phyloP scores from a whole-genome alignment of 2,113 vertebrate genomes.

The Carassius auratus region DNA sequence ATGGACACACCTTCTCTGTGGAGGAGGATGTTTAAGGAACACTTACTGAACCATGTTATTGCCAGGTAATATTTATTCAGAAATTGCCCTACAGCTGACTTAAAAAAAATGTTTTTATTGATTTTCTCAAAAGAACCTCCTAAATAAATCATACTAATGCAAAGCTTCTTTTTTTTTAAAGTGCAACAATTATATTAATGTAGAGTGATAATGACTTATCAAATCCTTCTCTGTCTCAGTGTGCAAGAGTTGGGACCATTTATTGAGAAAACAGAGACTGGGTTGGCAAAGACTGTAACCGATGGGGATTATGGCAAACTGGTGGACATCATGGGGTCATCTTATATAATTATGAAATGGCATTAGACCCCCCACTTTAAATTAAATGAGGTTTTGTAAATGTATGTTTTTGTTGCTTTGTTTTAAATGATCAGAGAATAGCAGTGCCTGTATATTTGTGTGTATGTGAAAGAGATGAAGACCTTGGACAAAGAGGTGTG shows the following conservation, averaged over 20 bases:
- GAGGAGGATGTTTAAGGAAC: constrained; percentile 84
- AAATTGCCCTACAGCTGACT: not conserved
- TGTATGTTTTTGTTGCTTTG: not conserved
- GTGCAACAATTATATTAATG: not conserved
- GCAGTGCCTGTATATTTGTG: not conserved
- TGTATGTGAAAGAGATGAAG: constrained; percentile 73
- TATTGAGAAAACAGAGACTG: constrained; percentile 69
- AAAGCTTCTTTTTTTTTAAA: not conserved
- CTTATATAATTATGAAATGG: no score
- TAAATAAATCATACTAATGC: not conserved
- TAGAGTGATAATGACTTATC: not conserved
- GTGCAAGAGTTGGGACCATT: constrained; percentile 74
- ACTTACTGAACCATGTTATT: constrained; percentile 78
- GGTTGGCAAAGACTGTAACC: constrained; percentile 68
- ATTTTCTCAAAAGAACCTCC: not conserved
- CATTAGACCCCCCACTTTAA: not conserved
- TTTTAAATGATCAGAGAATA: not conserved
- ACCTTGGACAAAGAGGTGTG: constrained; percentile 78
- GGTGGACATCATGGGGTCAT: constrained; percentile 65
- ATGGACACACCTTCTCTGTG: constrained; percentile 74
- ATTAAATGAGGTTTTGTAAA: not conserved
- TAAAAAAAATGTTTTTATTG: no score
- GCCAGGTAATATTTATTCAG: constrained; percentile 67
- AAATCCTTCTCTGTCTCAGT: constrained; percentile 44
- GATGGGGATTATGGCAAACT: constrained; percentile 69